Evolutionary conservation across 2,888 invertebrate genomes (phyloP), one percentile per base, ranked within the genome.

Genomic region (Antheraea assamensis): DNA sequence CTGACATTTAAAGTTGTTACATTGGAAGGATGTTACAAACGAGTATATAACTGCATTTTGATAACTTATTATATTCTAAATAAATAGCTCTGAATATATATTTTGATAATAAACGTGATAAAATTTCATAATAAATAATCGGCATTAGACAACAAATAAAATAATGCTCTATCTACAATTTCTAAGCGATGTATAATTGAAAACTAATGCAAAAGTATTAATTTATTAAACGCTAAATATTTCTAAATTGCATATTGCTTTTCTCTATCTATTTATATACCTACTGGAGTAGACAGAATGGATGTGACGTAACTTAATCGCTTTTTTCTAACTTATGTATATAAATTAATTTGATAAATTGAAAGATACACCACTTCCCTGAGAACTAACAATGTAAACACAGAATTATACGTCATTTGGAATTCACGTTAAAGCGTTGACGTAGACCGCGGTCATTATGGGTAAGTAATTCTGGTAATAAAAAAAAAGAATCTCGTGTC

Each of bases 381-480:
- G 13, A 64, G 17, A 64, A 30, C 3, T 1, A 64, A 27, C 17
- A 27, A 64, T 30, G 27, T 64, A 21, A 30, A 30, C 10, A 64
- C 27, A 17, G 3, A 27, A 19, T 17, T 15, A 30, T 27, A 30
- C 27, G 30, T 64, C 27, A 27, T 27, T 19, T 27, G 61, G 61
- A 30, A 64, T 64, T 64, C 27, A 64, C 61, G 61, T 64, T 64
- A 30, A 27, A 64, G 30, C 15, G 21, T 64, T 64, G 61, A 64
- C 61, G 61, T 64, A 30, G 7, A 64, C 61, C 27, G 61, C 61
- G 61, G 61, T 64, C 27, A 64, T 64, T 64, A 64, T 30, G 30
- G 61, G 61, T 3, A 64, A 64, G 4, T 30, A 30, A 30, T 27
- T 30, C 61, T 30, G 15, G 17, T 27, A 64, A 61, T 27, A 61